A percentile compares a stretch with the other conserved stretches of the same genome.
phyloP scores from a whole-genome alignment of 2,888 invertebrate species.

The Hydrotaea cyrtoneurina region DNA sequence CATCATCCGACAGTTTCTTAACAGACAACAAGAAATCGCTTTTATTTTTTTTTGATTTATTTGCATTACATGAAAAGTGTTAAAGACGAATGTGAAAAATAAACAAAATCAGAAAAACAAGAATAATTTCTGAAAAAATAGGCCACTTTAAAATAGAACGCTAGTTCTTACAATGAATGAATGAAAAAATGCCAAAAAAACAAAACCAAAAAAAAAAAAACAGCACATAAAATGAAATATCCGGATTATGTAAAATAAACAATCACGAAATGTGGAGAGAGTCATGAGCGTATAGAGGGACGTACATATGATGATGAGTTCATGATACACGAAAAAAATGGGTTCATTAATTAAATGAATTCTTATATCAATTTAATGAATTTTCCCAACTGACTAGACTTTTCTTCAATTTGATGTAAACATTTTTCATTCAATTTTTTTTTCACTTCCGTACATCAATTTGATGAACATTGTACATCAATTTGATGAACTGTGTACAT shows the following conservation, averaged over 20 bases:
- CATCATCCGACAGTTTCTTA: slow-evolving; percentile 20
- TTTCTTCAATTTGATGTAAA: too few relatives aligned
- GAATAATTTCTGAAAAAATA: slow-evolving; percentile 16
- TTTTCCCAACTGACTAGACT: too few relatives aligned
- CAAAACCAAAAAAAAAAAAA: too few relatives aligned
- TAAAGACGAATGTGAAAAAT: background rate
- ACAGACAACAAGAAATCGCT: background rate
- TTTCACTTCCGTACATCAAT: too few relatives aligned
- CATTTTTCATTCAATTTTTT: too few relatives aligned
- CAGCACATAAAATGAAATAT: background rate
- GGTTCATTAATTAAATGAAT: too few relatives aligned
- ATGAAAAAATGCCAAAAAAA: slow-evolving; percentile 6
- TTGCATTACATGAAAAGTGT: slow-evolving; percentile 26
- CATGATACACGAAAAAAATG: too few relatives aligned
- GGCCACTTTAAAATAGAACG: slow-evolving; percentile 39
- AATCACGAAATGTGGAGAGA: background rate
- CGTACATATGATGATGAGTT: background rate
- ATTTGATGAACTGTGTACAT: too few relatives aligned
- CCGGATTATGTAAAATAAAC: background rate
- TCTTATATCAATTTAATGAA: too few relatives aligned
- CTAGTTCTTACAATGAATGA: background rate
- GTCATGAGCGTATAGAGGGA: too few relatives aligned
- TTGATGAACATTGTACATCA: too few relatives aligned
- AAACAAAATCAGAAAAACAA: slow-evolving; percentile 27
- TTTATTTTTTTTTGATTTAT: slow-evolving; percentile 23